These are phyloP conservation scores for Psammodynastes pulverulentus DNA, from an alignment of 2,113 vertebrate species.

Conservation along the genomic window DNA sequence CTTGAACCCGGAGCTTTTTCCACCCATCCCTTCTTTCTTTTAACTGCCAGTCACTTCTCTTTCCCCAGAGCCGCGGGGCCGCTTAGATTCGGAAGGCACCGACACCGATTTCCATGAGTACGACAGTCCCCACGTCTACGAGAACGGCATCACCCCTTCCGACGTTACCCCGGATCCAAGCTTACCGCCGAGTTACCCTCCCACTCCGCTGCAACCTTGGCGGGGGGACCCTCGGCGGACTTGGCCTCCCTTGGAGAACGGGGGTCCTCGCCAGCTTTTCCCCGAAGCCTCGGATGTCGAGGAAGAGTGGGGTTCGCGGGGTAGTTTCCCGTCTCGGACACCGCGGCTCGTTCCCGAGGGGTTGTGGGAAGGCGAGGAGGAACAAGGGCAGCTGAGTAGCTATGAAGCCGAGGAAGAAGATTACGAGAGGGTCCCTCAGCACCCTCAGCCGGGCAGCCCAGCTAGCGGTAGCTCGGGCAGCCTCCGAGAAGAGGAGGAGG, in stretches of 20 bases:
- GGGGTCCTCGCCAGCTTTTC: conserved; percentile 52
- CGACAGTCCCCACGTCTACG: conserved; percentile 62
- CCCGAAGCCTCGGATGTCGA: conserved; percentile 49
- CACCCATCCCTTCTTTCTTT: neutral
- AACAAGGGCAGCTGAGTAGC: conserved; percentile 12
- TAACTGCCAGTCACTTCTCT: neutral
- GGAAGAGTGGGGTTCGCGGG: conserved; percentile 60
- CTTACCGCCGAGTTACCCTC: conserved; percentile 42
- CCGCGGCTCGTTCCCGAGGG: conserved; percentile 52
- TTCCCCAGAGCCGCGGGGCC: conserved; percentile 51
- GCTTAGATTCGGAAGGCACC: conserved; percentile 63
- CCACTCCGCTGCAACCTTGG: conserved; percentile 59
- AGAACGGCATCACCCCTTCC: conserved; percentile 66
- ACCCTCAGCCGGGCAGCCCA: conserved; percentile 48
- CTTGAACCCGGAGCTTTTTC: neutral
- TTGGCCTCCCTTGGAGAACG: conserved; percentile 58
- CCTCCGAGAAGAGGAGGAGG: conserved; percentile 63
- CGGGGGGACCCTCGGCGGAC: conserved; percentile 51
- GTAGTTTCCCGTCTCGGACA: conserved; percentile 59
- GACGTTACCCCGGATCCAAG: conserved; percentile 64
- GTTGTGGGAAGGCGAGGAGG: conserved; percentile 35
- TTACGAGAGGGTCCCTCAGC: conserved; percentile 27
- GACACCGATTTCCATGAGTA: conserved; percentile 65
- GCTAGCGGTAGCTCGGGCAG: conserved; percentile 65
- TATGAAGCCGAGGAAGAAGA: conserved; percentile 5